A percentile compares a stretch with the other conserved stretches of the same genome.
These are phyloP conservation scores for Lagopus leucura DNA, from an alignment of 2,113 vertebrate species.

Conservation along the genomic window DNA sequence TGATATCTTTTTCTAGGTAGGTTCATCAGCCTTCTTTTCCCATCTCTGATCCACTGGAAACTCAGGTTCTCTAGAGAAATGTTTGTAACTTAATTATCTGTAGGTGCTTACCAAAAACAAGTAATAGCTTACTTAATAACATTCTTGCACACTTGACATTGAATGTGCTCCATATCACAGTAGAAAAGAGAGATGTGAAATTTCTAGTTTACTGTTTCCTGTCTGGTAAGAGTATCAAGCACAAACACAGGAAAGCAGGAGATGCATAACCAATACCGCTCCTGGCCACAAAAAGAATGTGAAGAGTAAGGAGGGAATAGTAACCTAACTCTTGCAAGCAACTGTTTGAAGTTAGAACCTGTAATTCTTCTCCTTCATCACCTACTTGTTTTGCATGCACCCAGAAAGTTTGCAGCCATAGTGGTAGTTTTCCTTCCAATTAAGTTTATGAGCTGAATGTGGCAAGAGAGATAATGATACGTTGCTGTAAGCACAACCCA, in stretches of 20 bases:
- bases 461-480: not conserved
- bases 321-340: not conserved
- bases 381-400: not conserved
- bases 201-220: not conserved
- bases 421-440: not conserved
- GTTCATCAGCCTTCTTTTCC: not conserved
- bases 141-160: not conserved
- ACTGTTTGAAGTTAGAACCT: not conserved
- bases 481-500: not conserved
- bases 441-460: not conserved
- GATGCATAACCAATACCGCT: not conserved
- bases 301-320: not conserved
- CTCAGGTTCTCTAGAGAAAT: not conserved
- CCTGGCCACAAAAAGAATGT: not conserved
- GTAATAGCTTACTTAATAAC: not conserved
- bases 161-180: not conserved
- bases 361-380: not conserved
- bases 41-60: not conserved
- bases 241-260: not conserved
- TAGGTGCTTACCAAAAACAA: not conserved
- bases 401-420: not conserved
- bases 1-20: not conserved
- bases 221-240: not conserved
- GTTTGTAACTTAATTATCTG: not conserved
- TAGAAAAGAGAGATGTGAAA: rapidly evolving